phyloP scores from a whole-genome alignment of 2,113 vertebrate genomes.

The Dolichotis patagonum region DNA sequence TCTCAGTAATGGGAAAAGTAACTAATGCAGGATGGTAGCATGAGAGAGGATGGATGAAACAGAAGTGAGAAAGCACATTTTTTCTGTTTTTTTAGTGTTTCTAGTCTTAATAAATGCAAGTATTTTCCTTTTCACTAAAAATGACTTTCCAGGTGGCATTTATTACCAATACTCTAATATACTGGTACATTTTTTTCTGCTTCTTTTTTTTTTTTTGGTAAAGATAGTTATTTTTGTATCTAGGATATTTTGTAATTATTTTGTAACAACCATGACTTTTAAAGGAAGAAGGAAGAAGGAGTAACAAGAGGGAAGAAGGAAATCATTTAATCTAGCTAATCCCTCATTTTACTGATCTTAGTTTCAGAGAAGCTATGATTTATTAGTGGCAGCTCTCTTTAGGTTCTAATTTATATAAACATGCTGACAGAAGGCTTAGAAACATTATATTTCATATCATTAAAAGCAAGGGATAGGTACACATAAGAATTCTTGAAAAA shows the following conservation, averaged over 20 bases:
- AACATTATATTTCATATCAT: background rate
- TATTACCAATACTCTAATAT: background rate
- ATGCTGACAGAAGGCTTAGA: background rate
- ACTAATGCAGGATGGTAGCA: background rate
- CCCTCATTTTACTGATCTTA: background rate
- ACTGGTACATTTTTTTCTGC: background rate
- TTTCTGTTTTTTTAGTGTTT: background rate
- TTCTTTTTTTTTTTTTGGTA: background rate
- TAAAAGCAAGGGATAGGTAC: conserved; percentile 14
- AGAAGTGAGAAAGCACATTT: background rate
- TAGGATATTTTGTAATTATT: background rate
- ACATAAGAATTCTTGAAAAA: conserved; percentile 8
- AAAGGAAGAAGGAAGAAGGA: conserved; percentile 44
- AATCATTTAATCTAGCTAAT: background rate
- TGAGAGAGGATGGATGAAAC: background rate
- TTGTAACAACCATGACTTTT: conserved; percentile 15
- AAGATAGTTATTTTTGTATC: background rate
- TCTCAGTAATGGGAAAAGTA: background rate
- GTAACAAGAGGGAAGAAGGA: conserved; percentile 31
- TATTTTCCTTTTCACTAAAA: background rate
- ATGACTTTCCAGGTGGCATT: background rate
- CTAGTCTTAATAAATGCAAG: background rate
- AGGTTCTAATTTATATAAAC: background rate
- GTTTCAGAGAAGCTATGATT: background rate
- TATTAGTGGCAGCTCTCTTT: background rate